Conservation (phyloP, 92 coral and sea anemone genomes). For the Nematostella vectensis region DNA sequence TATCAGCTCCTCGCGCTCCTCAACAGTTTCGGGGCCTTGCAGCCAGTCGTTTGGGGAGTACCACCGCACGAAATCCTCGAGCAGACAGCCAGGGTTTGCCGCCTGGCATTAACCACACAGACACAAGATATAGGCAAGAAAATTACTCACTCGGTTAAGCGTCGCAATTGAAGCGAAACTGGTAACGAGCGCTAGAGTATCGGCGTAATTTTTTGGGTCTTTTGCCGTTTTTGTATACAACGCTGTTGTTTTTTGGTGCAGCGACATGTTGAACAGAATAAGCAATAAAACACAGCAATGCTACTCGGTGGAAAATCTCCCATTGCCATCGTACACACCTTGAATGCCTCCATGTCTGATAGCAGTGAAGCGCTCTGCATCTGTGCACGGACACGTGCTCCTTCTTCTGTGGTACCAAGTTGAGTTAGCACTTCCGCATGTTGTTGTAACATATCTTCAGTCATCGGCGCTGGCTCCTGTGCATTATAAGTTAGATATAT, state of each 20-base stretch:
- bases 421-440: conserved; percentile 96
- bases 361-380: conserved; percentile 98
- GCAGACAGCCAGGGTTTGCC: conserved; percentile 89
- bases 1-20: conserved; percentile 69
- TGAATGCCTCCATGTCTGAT: conserved; percentile 98
- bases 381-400: conserved; percentile 97
- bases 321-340: conserved; percentile 36
- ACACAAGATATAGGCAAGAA: background rate
- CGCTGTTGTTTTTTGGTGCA: no score
- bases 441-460: conserved; percentile 95
- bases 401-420: conserved; percentile 93
- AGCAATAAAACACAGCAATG: no score
- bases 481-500: background rate
- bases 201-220: no score
- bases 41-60: conserved; percentile 98
- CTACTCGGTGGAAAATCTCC: no score
- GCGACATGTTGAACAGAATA: no score
- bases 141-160: no score
- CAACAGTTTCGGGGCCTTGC: conserved; percentile 82
- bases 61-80: conserved; percentile 98
- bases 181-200: no score
- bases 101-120: no score
- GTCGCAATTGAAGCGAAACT: no score
- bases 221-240: no score
- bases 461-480: conserved; percentile 99